Percentiles rank a stretch among this genome's conserved stretches.
Conservation (phyloP, 2,888 invertebrate genomes). For the Drosophila prostipennis region DNA sequence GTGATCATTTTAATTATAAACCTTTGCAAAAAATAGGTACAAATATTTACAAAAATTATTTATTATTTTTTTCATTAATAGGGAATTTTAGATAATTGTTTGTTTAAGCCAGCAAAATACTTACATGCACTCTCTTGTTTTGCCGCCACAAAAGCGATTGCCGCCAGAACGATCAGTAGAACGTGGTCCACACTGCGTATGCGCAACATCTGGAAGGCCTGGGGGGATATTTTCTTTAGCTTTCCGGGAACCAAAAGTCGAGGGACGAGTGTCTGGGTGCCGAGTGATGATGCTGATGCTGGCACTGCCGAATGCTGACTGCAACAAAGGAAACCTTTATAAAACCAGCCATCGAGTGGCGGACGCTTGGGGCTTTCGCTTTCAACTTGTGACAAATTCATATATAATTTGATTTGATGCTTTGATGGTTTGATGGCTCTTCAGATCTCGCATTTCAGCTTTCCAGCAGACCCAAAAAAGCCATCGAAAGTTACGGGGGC, state of each 20-base stretch:
- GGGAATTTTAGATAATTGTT: too few relatives aligned
- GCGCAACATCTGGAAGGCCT: conserved; percentile 25
- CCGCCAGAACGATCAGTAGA: conserved; percentile 6
- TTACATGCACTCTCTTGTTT: conserved; percentile 35
- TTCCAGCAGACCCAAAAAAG: conserved; percentile 13
- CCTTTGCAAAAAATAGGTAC: too few relatives aligned
- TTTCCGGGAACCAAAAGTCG: not conserved
- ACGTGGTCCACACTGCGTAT: conserved; percentile 24
- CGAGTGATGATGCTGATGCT: conserved; percentile 26
- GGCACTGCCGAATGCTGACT: conserved; percentile 32
- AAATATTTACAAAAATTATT: too few relatives aligned
- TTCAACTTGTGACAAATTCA: conserved; percentile 53
- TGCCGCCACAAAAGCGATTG: not conserved
- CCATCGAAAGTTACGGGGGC: conserved; percentile 39
- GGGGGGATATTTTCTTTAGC: not conserved
- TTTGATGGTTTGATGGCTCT: conserved; percentile 12
- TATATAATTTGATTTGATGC: conserved; percentile 37
- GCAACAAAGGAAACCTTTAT: conserved; percentile 45
- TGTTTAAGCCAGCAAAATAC: not conserved
- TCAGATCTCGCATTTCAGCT: conserved; percentile 24
- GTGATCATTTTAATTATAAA: too few relatives aligned
- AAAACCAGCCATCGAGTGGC: conserved; percentile 18
- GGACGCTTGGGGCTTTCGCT: conserved; percentile 53
- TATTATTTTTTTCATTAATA: too few relatives aligned
- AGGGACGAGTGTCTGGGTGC: not conserved